Conservation (phyloP, 2,888 invertebrate species). For the Augochlorella aurata region DNA sequence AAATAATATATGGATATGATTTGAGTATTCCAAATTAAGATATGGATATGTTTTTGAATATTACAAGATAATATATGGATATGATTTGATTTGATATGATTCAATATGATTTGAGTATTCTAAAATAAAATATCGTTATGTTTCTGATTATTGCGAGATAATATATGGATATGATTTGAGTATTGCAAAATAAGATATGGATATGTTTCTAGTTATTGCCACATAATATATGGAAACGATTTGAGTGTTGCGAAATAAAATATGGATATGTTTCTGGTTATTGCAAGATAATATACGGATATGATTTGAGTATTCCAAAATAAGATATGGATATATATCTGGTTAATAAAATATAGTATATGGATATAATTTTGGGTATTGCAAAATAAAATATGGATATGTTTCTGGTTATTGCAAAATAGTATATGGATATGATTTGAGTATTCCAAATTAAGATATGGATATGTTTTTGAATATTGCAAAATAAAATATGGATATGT, state of each 20-base stretch:
- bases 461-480: not conserved
- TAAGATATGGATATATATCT: not conserved
- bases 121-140: conserved; percentile 2
- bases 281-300: not conserved
- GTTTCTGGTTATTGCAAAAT: no score
- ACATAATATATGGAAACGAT: not conserved
- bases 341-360: not conserved
- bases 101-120: conserved; percentile 13
- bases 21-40: not conserved
- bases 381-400: no score
- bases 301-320: no score
- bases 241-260: not conserved
- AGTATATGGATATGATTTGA: not conserved
- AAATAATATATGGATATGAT: not conserved
- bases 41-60: conserved; percentile 11
- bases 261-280: not conserved
- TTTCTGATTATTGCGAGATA: conserved; percentile 14
- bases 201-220: not conserved
- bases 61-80: conserved; percentile 8
- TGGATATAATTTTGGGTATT: no score
- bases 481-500: not conserved
- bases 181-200: not conserved
- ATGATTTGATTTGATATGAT: no score
- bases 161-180: conserved; percentile 7
- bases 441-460: not conserved